Conservation (phyloP, 2,113 vertebrate species). For the Prochilodus magdalenae region DNA sequence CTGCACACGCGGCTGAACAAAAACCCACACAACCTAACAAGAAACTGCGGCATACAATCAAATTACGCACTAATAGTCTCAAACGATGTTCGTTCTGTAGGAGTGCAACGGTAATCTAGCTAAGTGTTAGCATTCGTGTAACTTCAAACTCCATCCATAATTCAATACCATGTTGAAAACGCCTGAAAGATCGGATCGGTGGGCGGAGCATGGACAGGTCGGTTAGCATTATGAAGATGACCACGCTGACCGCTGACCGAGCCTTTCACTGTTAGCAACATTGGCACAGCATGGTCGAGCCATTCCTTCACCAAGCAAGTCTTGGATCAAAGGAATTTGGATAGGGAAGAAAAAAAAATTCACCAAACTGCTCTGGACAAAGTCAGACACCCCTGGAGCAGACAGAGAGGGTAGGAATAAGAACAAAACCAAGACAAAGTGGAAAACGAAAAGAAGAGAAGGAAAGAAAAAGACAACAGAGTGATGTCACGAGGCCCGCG, state of each 20-base stretch:
- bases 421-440: conserved; percentile 42
- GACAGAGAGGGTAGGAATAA: conserved; percentile 33
- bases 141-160: no score
- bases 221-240: background rate
- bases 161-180: no score
- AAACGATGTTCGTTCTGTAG: no score
- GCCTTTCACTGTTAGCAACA: background rate
- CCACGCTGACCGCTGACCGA: background rate
- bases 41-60: no score
- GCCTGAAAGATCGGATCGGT: background rate
- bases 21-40: no score
- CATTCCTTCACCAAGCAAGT: background rate
- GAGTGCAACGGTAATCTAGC: no score
- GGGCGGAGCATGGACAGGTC: background rate
- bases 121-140: no score
- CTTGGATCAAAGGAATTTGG: background rate
- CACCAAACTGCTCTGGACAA: conserved; percentile 10
- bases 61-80: no score
- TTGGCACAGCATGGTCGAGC: background rate
- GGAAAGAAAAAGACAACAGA: conserved; percentile 73
- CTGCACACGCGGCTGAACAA: background rate
- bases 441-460: conserved; percentile 28
- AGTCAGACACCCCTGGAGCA: background rate
- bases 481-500: conserved; percentile 93
- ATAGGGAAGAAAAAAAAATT: no score